Evolutionary conservation across 53 echinoderm and acorn worm species (phyloP), one percentile per base, ranked within the genome.

Genomic region (Actinopyga echinites): DNA sequence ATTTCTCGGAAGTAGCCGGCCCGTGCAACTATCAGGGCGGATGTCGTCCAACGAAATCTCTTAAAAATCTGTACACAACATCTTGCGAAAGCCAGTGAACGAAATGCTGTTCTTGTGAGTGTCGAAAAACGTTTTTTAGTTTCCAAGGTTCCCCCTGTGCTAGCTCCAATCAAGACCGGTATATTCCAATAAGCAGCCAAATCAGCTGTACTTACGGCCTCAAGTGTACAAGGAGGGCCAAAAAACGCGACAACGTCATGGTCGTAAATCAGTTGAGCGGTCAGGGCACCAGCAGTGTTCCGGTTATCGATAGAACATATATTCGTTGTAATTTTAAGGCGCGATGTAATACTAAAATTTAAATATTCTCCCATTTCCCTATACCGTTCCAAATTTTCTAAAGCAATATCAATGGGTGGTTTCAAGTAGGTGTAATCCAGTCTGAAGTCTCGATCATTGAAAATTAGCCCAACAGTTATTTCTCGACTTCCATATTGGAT

Each of bases 101-200:
- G 82, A 53, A 64, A 86, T 10, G 83, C 65, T 29, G 85, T 88
- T 15, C 91, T 45, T 2, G 91, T 91, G 2, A 91, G 75, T 3
- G 91, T 91, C 55, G 57, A 33, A 59, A 84, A 91, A 30, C 66
- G 63, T 4, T 0, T 31, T 44, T 88, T 91, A 31, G 74, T 42
- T 58, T 65, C 82, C 28, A 91, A 44, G 33, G 64, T 75, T 0
- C 32, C 40, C 17, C 85, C 68, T 3, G 88, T 88, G 1, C 85
- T 57, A 0, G 74, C 85, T 1, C 91, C 92, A 6, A 85, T 80
- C 3, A 91, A 21, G 17, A 88, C 61, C 7, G 91, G 91, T 29
- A 91, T 58, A 49, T 91, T 88, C 82, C 88, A 88, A 58, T 53
- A 85, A 11, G 85, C 74, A 0, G 91, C 88, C 13, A 91, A 34